Conservation (phyloP, 2,113 vertebrate genomes). For the Oxyura jamaicensis region DNA sequence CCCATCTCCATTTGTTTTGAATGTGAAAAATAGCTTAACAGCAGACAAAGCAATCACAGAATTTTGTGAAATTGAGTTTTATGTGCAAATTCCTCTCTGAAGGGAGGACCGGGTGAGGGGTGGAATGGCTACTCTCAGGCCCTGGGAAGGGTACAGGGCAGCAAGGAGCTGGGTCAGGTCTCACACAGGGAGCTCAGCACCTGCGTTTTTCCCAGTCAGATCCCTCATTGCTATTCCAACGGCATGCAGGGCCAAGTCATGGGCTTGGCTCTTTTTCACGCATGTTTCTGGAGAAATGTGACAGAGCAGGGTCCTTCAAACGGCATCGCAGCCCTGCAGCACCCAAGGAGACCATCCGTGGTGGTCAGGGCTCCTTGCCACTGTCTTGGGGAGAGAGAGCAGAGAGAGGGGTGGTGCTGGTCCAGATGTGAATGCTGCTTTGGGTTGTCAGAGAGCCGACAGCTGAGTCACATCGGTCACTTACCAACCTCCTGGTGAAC, state of each 20-base stretch:
- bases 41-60: not conserved
- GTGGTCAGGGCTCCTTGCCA: too few relatives aligned
- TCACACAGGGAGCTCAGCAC: not conserved
- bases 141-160: not conserved
- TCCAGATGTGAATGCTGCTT: not conserved
- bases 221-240: not conserved
- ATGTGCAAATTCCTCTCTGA: not conserved
- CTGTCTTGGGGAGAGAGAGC: not conserved
- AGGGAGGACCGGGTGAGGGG: not conserved
- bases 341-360: too few relatives aligned
- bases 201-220: not conserved
- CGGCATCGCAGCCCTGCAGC: too few relatives aligned
- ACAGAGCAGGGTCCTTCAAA: too few relatives aligned
- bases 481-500: not conserved
- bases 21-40: not conserved
- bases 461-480: not conserved
- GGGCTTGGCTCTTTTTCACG: not conserved
- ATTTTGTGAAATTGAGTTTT: not conserved
- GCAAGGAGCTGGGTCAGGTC: accelerated
- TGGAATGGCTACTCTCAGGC: not conserved
- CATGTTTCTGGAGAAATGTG: too few relatives aligned
- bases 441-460: not conserved
- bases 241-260: not conserved
- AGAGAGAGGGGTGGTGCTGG: not conserved
- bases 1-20: not conserved